Conservation (phyloP, 2,797 vertebrate species). For the Microchirus variegatus region DNA sequence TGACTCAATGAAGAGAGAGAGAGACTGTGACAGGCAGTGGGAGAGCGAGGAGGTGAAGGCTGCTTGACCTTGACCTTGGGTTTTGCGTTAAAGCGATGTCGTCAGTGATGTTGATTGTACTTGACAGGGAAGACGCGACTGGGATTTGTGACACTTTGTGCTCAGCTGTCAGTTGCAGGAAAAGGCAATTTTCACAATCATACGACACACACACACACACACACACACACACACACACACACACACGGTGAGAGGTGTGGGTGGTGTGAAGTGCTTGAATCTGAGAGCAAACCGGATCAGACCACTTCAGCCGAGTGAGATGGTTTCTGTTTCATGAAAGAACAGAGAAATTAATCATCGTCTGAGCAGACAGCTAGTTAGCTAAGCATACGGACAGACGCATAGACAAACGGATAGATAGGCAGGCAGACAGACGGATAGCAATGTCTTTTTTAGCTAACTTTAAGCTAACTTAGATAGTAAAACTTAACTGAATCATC, state of each 20-base stretch:
- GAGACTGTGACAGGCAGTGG: neutral
- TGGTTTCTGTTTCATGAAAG: slow-evolving; percentile 22
- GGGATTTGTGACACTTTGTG: slow-evolving; percentile 31
- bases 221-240: slow-evolving; percentile 18
- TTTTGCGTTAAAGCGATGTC: slow-evolving; percentile 21
- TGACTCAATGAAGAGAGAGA: neutral
- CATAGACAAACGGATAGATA: neutral
- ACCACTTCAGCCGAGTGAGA: slow-evolving; percentile 29
- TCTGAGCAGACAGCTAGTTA: neutral
- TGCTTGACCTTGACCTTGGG: slow-evolving; percentile 49
- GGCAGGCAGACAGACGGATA: neutral
- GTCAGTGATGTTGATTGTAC: slow-evolving; percentile 32
- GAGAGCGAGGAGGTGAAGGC: neutral
- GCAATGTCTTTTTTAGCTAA: too few species aligned
- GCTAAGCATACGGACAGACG: neutral
- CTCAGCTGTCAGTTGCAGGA: neutral
- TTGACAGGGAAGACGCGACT: slow-evolving; percentile 17
- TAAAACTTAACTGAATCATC: too few species aligned
- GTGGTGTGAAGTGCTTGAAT: slow-evolving; percentile 13
- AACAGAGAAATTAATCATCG: slow-evolving; percentile 1
- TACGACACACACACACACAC: slow-evolving; percentile 12
- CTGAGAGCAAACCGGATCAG: slow-evolving; percentile 26
- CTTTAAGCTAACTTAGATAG: too few species aligned
- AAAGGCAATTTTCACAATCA: slow-evolving; percentile 22
- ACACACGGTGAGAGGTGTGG: slow-evolving; percentile 24